phyloP scores from a whole-genome alignment of 2,113 vertebrate genomes.

The Salminus brasiliensis region DNA sequence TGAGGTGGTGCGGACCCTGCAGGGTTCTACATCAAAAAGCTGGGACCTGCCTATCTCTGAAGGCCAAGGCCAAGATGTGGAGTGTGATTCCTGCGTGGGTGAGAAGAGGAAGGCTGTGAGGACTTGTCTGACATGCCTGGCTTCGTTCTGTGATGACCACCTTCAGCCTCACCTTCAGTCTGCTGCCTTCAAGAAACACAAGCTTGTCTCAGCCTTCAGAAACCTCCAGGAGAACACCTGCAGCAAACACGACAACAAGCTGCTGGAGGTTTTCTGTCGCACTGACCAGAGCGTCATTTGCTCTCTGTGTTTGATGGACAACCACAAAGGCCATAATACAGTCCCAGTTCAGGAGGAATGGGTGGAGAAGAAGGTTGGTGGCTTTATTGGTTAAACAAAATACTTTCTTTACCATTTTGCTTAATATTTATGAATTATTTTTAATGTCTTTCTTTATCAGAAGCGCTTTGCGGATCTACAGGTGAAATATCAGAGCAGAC shows the following conservation, averaged over 20 bases:
- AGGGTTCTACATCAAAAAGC: background rate
- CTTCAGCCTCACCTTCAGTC: conserved; percentile 82
- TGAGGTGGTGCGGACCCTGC: background rate
- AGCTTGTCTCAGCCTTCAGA: conserved; percentile 68
- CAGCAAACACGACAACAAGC: conserved; percentile 32
- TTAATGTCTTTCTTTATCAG: background rate
- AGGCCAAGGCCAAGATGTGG: conserved; percentile 51
- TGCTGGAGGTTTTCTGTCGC: conserved; percentile 45
- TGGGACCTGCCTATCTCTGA: conserved; percentile 38
- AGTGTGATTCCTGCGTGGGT: conserved; percentile 82
- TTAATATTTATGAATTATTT: too few relatives aligned
- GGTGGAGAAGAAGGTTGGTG: conserved; percentile 23
- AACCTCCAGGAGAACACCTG: conserved; percentile 40
- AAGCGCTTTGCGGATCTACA: background rate
- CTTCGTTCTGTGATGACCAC: conserved; percentile 82
- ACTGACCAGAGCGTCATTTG: conserved; percentile 42
- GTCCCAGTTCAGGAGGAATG: conserved; percentile 27
- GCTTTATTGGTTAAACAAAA: too few relatives aligned
- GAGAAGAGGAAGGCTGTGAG: conserved; percentile 82
- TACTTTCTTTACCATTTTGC: too few relatives aligned
- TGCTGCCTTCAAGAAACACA: conserved; percentile 80
- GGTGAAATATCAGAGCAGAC: background rate
- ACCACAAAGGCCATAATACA: conserved; percentile 41
- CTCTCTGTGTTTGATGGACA: conserved; percentile 26
- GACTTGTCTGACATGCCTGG: conserved; percentile 83